Evolutionary conservation across 1,140 invertebrate genomes (phyloP).

Genomic region (Eupristina koningsbergeri): DNA sequence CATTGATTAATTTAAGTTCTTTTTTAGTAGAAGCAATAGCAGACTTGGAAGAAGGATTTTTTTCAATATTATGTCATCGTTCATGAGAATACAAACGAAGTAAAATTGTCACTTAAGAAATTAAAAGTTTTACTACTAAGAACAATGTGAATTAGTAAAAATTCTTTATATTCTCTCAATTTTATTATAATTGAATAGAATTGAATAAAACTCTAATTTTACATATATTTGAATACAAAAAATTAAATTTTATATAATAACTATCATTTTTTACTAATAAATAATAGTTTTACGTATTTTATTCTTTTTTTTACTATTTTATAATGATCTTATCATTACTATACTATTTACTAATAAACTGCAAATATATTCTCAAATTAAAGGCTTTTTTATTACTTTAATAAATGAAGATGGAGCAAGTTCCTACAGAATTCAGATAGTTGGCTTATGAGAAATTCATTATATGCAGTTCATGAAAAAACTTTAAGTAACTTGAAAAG

Average conservation of each 20-base stretch:
- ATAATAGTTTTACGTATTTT: too few relatives aligned
- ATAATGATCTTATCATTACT: neutral
- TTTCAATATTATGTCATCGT: neutral
- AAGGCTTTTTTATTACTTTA: neutral
- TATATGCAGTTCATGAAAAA: neutral
- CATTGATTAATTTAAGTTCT: too few relatives aligned
- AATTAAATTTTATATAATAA: too few relatives aligned
- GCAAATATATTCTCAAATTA: neutral
- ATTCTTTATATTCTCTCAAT: neutral
- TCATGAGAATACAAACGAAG: neutral
- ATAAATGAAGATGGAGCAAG: neutral
- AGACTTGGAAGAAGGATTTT: neutral
- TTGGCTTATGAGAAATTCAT: neutral
- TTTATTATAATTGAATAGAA: neutral
- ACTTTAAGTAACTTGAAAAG: neutral
- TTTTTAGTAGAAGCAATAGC: too few relatives aligned
- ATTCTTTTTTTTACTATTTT: too few relatives aligned
- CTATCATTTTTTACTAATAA: too few relatives aligned
- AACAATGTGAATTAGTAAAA: neutral
- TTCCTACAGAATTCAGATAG: neutral
- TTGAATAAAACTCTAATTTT: too few relatives aligned
- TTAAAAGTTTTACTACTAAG: neutral
- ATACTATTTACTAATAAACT: neutral
- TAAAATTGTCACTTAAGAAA: neutral
- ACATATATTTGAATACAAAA: too few relatives aligned